phyloP scores from a whole-genome alignment of 2,797 vertebrate genomes.

The Onychomys leucogaster region DNA sequence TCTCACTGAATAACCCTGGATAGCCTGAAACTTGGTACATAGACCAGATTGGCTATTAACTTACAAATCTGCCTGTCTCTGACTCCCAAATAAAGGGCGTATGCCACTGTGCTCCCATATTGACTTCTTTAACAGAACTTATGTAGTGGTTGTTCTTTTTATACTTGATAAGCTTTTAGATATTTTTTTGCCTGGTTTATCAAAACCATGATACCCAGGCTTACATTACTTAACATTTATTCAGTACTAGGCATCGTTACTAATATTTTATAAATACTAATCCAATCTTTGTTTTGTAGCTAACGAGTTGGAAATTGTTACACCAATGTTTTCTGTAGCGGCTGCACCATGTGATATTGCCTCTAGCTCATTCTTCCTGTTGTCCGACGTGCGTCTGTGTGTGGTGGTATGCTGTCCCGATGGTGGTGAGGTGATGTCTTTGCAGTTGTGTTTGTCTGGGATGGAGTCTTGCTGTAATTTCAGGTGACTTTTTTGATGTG shows the following conservation, averaged over 20 bases:
- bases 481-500: background rate
- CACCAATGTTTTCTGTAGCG: background rate
- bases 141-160: background rate
- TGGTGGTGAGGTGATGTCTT: background rate
- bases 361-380: background rate
- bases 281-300: background rate
- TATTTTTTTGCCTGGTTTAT: constrained; percentile 24
- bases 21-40: background rate
- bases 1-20: background rate
- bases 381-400: background rate
- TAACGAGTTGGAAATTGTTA: background rate
- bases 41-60: background rate
- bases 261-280: background rate
- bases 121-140: background rate
- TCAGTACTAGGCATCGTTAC: background rate
- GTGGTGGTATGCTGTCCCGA: background rate
- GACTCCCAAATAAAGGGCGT: background rate
- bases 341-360: background rate
- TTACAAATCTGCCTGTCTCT: no score
- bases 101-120: background rate
- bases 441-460: background rate
- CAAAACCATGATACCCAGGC: background rate
- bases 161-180: background rate
- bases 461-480: background rate
- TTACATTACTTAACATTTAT: constrained; percentile 49